Evolutionary conservation across 2,797 vertebrate genomes (phyloP).

Genomic region (Sus cebifrons): DNA sequence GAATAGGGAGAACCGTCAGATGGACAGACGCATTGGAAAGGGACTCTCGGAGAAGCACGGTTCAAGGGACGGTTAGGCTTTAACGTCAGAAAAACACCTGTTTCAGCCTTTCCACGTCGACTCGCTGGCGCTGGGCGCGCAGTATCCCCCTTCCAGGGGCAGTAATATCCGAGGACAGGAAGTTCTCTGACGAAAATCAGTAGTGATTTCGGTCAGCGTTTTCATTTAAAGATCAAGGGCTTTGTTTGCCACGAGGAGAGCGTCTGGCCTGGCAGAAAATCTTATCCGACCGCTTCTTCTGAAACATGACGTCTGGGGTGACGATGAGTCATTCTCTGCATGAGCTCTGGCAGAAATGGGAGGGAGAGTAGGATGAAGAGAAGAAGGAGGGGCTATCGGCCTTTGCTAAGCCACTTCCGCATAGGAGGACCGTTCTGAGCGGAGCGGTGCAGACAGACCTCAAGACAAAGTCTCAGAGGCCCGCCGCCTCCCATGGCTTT

Average conservation of each 20-base stretch:
- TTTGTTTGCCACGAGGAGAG: background rate
- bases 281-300: background rate
- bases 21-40: accelerated
- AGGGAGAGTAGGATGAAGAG: background rate
- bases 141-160: accelerated
- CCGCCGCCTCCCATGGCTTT: accelerated
- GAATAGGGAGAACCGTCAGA: accelerated
- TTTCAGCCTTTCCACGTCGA: accelerated
- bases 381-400: too few species aligned
- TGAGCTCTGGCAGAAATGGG: background rate
- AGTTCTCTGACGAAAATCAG: background rate
- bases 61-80: background rate
- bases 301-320: background rate
- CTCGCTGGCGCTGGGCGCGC: accelerated
- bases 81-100: background rate
- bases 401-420: accelerated
- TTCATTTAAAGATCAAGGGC: background rate
- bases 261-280: background rate
- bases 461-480: accelerated
- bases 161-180: background rate
- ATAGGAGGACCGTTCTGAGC: accelerated
- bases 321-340: accelerated
- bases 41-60: background rate
- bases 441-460: background rate
- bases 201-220: background rate